These are phyloP conservation scores for Lates calcarifer DNA, from an alignment of 2,113 vertebrate species.

Conservation along the genomic window DNA sequence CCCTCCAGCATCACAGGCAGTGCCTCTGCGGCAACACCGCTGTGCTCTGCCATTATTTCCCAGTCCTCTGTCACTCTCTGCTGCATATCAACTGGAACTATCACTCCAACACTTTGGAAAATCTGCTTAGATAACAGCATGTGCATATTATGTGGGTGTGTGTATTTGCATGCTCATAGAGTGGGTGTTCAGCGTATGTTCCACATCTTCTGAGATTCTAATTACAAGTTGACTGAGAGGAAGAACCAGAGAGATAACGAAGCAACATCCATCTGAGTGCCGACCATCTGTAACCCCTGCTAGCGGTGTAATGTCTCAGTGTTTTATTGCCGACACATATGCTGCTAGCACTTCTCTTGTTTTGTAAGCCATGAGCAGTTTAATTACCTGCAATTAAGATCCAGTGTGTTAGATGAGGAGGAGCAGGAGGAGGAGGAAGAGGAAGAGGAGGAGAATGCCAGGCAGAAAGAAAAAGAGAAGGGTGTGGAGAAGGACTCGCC, in stretches of 20 bases:
- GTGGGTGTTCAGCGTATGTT: not conserved
- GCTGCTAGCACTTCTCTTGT: conserved; percentile 34
- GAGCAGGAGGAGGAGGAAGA: too few relatives aligned
- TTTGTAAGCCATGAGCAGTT: conserved; percentile 53
- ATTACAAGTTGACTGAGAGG: conserved; percentile 33
- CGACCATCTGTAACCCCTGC: conserved; percentile 18
- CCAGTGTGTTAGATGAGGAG: conserved; percentile 38
- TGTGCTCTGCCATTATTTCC: not conserved
- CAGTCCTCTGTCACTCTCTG: conserved; percentile 46
- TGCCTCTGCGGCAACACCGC: not conserved
- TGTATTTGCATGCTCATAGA: conserved; percentile 4
- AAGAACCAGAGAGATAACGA: conserved; percentile 14
- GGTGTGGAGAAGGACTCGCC: not conserved
- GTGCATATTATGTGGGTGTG: not conserved
- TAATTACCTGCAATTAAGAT: conserved; percentile 66
- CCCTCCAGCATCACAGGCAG: not conserved
- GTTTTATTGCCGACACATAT: conserved; percentile 41
- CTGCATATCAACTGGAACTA: not conserved
- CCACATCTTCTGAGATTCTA: conserved; percentile 29
- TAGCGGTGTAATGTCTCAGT: conserved; percentile 13
- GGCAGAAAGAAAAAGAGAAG: conserved; percentile 11
- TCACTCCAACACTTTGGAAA: not conserved
- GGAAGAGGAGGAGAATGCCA: not conserved
- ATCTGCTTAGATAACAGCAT: not conserved
- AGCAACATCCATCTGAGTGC: not conserved